phyloP scores from a whole-genome alignment of 2,888 invertebrate genomes.

The Antheraea yamamai region DNA sequence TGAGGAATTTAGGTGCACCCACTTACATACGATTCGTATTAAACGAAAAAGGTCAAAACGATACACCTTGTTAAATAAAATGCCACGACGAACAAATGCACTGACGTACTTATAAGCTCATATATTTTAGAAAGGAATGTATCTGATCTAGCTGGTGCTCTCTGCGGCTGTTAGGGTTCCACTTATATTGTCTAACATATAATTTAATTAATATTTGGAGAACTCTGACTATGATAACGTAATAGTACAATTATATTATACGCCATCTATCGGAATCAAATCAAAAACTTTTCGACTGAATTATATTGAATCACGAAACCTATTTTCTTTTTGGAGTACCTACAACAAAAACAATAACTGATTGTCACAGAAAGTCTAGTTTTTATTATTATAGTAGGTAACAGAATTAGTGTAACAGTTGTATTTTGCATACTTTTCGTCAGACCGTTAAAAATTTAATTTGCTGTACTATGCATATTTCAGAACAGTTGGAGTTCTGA shows the following conservation, averaged over 20 bases:
- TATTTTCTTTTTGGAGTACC: neutral
- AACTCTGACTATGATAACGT: too few species aligned
- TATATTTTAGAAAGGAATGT: neutral
- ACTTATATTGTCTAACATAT: too few species aligned
- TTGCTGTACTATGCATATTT: neutral
- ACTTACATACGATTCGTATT: neutral
- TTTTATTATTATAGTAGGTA: neutral
- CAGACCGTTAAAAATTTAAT: neutral
- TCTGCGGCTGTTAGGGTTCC: too few species aligned
- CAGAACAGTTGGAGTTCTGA: neutral
- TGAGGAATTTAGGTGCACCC: constrained; percentile 7
- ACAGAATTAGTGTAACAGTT: neutral
- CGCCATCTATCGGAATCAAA: neutral
- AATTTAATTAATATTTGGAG: too few species aligned
- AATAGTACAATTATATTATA: neutral
- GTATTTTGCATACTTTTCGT: neutral
- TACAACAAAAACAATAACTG: neutral
- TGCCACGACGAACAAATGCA: constrained; percentile 3
- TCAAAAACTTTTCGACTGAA: neutral
- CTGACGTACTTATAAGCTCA: neutral
- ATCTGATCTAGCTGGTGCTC: neutral
- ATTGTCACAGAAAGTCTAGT: neutral
- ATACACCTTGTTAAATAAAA: constrained; percentile 9
- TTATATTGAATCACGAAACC: neutral
- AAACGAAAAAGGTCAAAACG: constrained; percentile 14